Evolutionary conservation across 2,888 invertebrate genomes (phyloP).

Genomic region (Lypha dubia): DNA sequence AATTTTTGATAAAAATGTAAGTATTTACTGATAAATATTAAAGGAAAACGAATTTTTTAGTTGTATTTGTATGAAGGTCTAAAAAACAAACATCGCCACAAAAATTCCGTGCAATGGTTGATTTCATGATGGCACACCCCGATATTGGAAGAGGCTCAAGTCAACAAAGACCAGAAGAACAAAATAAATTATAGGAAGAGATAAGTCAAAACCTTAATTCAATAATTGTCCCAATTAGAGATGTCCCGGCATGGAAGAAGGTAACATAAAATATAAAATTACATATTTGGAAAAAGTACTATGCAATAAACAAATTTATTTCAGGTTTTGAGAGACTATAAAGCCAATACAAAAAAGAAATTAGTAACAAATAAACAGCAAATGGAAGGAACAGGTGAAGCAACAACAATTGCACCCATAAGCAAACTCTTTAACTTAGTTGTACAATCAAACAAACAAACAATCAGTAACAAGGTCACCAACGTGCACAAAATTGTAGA

Average conservation of each 20-base stretch:
- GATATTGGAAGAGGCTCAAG: slow-evolving; percentile 1
- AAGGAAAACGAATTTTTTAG: not conserved
- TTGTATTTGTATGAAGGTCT: slow-evolving; percentile 1
- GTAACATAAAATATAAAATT: no score
- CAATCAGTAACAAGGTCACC: no score
- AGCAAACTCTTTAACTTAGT: no score
- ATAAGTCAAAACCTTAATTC: slow-evolving; percentile 7
- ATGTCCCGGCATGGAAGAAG: not conserved
- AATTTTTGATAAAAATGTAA: not conserved
- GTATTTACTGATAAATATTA: not conserved
- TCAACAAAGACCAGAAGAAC: slow-evolving; percentile 17
- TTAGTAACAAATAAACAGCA: no score
- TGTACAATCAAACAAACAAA: no score
- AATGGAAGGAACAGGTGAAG: no score
- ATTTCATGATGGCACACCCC: not conserved
- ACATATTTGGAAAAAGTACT: no score
- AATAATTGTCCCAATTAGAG: not conserved
- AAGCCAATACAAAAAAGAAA: no score
- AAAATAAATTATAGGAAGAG: slow-evolving; percentile 5
- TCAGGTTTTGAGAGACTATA: no score
- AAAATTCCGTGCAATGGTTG: not conserved
- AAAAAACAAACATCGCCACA: slow-evolving; percentile 12
- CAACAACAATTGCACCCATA: no score
- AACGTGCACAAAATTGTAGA: no score
- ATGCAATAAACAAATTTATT: no score